Conservation (phyloP, 2,888 invertebrate genomes). For the Rhabditophanes sp. region DNA sequence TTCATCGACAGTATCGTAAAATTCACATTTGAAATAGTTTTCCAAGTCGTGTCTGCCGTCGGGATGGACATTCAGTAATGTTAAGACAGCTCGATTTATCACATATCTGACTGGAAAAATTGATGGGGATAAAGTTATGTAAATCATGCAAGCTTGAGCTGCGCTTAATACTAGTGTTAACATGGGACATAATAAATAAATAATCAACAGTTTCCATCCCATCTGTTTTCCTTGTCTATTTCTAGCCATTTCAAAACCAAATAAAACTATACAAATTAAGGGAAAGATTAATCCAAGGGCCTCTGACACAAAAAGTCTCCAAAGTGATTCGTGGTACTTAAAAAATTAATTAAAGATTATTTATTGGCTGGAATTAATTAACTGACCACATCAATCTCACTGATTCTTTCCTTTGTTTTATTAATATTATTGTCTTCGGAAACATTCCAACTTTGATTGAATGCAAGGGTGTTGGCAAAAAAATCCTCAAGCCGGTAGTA, state of each 20-base stretch:
- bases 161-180: conserved; percentile 16
- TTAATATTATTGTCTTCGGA: conserved; percentile 11
- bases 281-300: conserved; percentile 20
- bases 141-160: conserved; percentile 18
- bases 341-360: conserved; percentile 4
- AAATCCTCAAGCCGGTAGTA: conserved; percentile 20
- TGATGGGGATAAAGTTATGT: conserved; percentile 19
- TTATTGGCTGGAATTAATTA: neutral
- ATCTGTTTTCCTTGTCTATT: no score
- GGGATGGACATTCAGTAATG: conserved; percentile 15
- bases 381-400: conserved; percentile 18
- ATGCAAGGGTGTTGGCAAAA: conserved; percentile 13
- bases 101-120: conserved; percentile 23
- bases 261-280: conserved; percentile 14
- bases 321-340: conserved; percentile 19
- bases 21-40: conserved; percentile 21
- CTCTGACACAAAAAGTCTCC: conserved; percentile 23
- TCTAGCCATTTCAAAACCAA: no score
- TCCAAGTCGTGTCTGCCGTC: conserved; percentile 16
- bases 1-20: conserved; percentile 23
- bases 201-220: conserved; percentile 5
- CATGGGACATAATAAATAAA: conserved; percentile 18
- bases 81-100: conserved; percentile 16
- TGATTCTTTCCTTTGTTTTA: conserved; percentile 14
- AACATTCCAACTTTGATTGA: neutral